phyloP scores from a whole-genome alignment of 2,888 invertebrate species.

The Diadegma fenestrale region DNA sequence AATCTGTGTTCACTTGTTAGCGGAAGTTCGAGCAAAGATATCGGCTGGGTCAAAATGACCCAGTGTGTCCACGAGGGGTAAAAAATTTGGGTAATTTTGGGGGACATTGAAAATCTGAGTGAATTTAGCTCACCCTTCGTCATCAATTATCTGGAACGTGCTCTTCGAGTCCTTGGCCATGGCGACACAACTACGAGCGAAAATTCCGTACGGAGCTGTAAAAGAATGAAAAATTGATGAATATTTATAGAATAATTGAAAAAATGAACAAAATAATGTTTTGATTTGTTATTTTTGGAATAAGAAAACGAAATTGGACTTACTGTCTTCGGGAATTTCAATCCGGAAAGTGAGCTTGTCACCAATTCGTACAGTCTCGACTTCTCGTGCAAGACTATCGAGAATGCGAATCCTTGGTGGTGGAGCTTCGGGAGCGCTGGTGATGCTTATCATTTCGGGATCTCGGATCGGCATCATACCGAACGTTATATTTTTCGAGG shows the following conservation, averaged over 20 bases:
- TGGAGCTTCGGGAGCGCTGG: conserved; percentile 97
- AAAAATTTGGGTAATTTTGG: not conserved
- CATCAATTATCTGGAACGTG: conserved; percentile 98
- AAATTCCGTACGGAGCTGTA: conserved; percentile 97
- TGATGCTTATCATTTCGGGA: conserved; percentile 98
- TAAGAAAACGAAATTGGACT: conserved; percentile 82
- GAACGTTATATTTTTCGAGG: conserved; percentile 97
- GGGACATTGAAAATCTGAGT: not conserved
- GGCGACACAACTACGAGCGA: conserved; percentile 97
- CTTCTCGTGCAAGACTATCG: conserved; percentile 94
- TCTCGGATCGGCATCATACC: conserved; percentile 99
- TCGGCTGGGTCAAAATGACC: no score
- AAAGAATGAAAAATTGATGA: conserved; percentile 64
- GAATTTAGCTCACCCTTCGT: conserved; percentile 90
- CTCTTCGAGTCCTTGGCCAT: conserved; percentile 99
- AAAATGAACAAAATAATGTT: conserved; percentile 31
- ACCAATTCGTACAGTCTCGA: conserved; percentile 97
- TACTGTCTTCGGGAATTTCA: conserved; percentile 98
- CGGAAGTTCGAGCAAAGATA: no score
- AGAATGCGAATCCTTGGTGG: conserved; percentile 97
- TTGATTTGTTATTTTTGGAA: not conserved
- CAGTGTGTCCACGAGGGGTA: not conserved
- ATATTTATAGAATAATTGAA: not conserved
- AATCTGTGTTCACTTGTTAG: no score
- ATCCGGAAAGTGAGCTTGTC: conserved; percentile 97